Evolutionary conservation across 2,888 invertebrate genomes (phyloP), one percentile per base, ranked within the genome.

Genomic region (Sarcophaga carnaria): DNA sequence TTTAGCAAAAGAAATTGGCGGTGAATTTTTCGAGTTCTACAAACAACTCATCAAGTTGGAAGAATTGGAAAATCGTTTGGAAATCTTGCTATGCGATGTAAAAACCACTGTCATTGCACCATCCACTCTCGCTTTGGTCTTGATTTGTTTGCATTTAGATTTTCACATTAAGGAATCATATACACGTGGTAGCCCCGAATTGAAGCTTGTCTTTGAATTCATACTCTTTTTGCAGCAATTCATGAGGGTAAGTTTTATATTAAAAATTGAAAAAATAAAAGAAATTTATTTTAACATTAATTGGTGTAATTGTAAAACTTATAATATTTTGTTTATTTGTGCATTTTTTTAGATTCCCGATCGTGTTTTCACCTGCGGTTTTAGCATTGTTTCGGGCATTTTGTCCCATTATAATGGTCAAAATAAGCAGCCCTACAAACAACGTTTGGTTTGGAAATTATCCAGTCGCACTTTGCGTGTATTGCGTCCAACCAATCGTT

Each of bases 361-460:
- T 91, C 94, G 94, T 88, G 95, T 95, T 85, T 95, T 97, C 89
- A 94, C 94, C 88, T 92, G 94, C 72, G 95, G 96, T 64, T 95
- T 96, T 85, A 94, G 94, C 89, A 94, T 95, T 86, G 96, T 96
- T 64, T 94, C 95, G 45, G 94, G 94, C 88, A 96, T 96, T 90
- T 92, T 96, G 90, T 94, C 95, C 72, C 95, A 96, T 86, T 97
- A 97, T 93, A 96, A 97, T 92, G 96, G 96, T 74, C 94, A 95
- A 93, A 93, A 96, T 92, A 94, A 96, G 94, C 94, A 95, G 88
- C 95, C 95, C 47, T 95, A 96, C 91, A 94, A 96, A 8, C 97
- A 97, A 93, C 95, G 96, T 77, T 95, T 97, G 88, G 96, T 96
- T 88, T 97, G 97, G 97, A 94, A 95, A 84, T 94, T 97, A 82